Conservation (phyloP, 1,140 invertebrate species). For the Trinorchestia longiramus region DNA sequence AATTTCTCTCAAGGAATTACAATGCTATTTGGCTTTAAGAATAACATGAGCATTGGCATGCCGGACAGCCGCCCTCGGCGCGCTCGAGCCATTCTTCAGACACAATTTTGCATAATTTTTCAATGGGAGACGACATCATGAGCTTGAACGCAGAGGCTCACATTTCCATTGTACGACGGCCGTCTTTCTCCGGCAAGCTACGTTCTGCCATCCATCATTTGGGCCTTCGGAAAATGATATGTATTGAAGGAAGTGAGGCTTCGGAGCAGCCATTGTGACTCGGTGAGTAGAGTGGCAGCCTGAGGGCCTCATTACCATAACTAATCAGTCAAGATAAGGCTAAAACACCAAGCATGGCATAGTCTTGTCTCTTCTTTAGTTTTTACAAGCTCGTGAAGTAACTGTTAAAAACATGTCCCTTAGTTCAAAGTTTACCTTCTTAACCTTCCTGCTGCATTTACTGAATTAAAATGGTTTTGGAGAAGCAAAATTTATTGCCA, state of each 20-base stretch:
- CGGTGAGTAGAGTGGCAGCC: not conserved
- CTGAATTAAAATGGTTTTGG: not conserved
- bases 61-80: not conserved
- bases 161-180: slow-evolving; percentile 19
- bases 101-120: slow-evolving; percentile 20
- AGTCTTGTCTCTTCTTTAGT: slow-evolving; percentile 1
- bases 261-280: slow-evolving; percentile 22
- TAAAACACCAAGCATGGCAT: not conserved
- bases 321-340: slow-evolving; percentile 45
- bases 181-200: slow-evolving; percentile 7
- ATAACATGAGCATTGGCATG: slow-evolving; percentile 30
- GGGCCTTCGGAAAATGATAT: slow-evolving; percentile 39
- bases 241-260: slow-evolving; percentile 24
- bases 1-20: slow-evolving; percentile 22
- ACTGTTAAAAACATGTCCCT: not conserved
- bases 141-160: not conserved
- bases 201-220: slow-evolving; percentile 32
- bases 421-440: not conserved
- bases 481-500: not conserved
- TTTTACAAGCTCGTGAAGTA: not conserved
- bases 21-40: slow-evolving; percentile 25
- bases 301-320: slow-evolving; percentile 15
- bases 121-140: slow-evolving; percentile 41
- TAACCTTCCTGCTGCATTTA: not conserved
- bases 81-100: not conserved